These are phyloP conservation scores for Mobula birostris DNA, from an alignment of 2,113 vertebrate genomes.

Conservation along the genomic window DNA sequence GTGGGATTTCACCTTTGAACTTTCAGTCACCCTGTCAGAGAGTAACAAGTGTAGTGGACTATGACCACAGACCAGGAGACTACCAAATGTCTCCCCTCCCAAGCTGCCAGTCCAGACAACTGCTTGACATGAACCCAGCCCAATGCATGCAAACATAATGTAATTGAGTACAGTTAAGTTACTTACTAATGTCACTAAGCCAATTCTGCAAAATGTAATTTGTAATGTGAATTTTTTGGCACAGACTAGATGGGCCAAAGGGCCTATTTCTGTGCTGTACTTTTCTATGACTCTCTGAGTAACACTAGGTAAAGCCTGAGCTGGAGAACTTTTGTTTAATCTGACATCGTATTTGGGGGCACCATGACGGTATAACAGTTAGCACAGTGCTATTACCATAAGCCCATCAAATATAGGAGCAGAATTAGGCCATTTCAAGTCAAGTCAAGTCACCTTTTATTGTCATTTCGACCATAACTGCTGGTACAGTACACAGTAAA, in stretches of 20 bases:
- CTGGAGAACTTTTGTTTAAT: not conserved
- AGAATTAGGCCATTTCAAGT: too few relatives aligned
- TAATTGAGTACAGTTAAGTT: not conserved
- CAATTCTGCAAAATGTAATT: not conserved
- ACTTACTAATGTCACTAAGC: not conserved
- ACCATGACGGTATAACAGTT: too few relatives aligned
- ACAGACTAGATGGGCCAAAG: too few relatives aligned
- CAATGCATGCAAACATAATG: not conserved
- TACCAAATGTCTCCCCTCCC: not conserved
- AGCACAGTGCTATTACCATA: too few relatives aligned
- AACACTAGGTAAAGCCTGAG: too few relatives aligned
- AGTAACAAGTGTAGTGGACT: not conserved
- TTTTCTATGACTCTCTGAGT: not conserved
- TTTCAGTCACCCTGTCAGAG: not conserved
- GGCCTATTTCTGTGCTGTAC: too few relatives aligned
- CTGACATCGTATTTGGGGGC: not conserved
- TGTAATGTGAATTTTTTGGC: not conserved
- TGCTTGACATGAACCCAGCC: not conserved
- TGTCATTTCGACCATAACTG: too few relatives aligned
- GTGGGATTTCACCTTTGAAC: not conserved
- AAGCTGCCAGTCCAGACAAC: not conserved
- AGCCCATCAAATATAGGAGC: too few relatives aligned
- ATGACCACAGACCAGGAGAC: not conserved
- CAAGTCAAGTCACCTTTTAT: too few relatives aligned
- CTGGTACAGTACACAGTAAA: too few relatives aligned